Conservation (phyloP, 1,140 invertebrate genomes). For the Aphelinus atriplicis region DNA sequence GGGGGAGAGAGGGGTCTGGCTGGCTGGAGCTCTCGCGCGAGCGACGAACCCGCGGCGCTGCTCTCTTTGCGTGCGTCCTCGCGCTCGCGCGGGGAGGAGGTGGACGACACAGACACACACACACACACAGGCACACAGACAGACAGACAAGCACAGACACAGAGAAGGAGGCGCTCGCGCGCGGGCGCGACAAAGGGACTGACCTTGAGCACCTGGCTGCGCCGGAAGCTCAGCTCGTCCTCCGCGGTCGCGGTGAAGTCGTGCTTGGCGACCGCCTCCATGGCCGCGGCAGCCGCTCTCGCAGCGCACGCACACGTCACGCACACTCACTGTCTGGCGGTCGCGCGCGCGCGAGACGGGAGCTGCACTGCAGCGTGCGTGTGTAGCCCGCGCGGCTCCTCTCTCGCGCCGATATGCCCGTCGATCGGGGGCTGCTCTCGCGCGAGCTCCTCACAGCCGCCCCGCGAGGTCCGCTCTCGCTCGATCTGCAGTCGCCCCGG, state of each 20-base stretch:
- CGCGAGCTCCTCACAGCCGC: too few species aligned
- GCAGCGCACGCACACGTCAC: too few species aligned
- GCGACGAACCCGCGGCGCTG: background rate
- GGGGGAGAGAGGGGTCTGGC: background rate
- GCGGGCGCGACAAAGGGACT: slow-evolving; percentile 6
- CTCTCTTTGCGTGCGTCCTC: background rate
- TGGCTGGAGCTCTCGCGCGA: background rate
- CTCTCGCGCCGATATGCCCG: background rate
- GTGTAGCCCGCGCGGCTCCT: slow-evolving; percentile 3
- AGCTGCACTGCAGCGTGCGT: too few species aligned
- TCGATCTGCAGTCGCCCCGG: background rate
- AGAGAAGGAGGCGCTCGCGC: background rate
- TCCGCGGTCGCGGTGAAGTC: slow-evolving; percentile 98
- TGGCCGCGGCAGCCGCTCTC: slow-evolving; percentile 59
- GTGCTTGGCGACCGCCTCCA: slow-evolving; percentile 99
- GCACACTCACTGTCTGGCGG: too few species aligned
- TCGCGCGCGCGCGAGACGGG: too few species aligned
- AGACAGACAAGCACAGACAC: too few species aligned
- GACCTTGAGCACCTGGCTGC: slow-evolving; percentile 95
- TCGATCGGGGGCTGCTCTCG: too few species aligned
- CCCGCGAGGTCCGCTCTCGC: background rate
- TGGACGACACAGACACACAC: too few species aligned
- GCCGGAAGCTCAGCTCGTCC: slow-evolving; percentile 98
- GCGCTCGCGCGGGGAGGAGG: background rate
- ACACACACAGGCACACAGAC: too few species aligned